Percentiles rank a stretch among this genome's conserved stretches.
Evolutionary conservation across 2,888 invertebrate species (phyloP).

Genomic region (Acronicta aceris): DNA sequence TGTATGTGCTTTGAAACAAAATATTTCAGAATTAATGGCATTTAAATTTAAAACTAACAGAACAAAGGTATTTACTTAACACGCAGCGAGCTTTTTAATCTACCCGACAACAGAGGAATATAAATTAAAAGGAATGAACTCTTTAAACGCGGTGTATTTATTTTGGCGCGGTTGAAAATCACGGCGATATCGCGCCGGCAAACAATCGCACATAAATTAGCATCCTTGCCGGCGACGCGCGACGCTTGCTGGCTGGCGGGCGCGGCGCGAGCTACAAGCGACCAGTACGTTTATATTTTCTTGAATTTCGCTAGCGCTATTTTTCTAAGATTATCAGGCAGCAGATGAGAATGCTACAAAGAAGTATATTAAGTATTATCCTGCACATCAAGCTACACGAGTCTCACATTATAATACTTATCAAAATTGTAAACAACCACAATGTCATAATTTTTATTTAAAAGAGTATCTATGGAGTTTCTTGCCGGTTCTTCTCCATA

Average conservation of each 20-base stretch:
- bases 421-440: too few relatives aligned
- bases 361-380: too few relatives aligned
- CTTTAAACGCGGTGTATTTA: constrained; percentile 49
- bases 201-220: constrained; percentile 62
- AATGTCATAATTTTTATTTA: too few relatives aligned
- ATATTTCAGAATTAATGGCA: constrained; percentile 16
- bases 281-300: background rate
- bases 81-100: constrained; percentile 33
- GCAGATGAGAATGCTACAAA: too few relatives aligned
- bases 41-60: constrained; percentile 27
- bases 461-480: too few relatives aligned
- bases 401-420: too few relatives aligned
- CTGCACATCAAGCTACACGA: too few relatives aligned
- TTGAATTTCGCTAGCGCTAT: background rate
- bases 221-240: constrained; percentile 48
- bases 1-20: constrained; percentile 1
- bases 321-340: too few relatives aligned
- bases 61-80: constrained; percentile 41
- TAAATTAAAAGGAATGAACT: constrained; percentile 56
- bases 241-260: constrained; percentile 24
- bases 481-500: too few relatives aligned
- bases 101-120: constrained; percentile 22
- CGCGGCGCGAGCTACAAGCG: constrained; percentile 37
- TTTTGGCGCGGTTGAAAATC: constrained; percentile 48
- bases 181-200: constrained; percentile 51